phyloP scores from a whole-genome alignment of 2,113 vertebrate species.

The Paratilapia polleni region DNA sequence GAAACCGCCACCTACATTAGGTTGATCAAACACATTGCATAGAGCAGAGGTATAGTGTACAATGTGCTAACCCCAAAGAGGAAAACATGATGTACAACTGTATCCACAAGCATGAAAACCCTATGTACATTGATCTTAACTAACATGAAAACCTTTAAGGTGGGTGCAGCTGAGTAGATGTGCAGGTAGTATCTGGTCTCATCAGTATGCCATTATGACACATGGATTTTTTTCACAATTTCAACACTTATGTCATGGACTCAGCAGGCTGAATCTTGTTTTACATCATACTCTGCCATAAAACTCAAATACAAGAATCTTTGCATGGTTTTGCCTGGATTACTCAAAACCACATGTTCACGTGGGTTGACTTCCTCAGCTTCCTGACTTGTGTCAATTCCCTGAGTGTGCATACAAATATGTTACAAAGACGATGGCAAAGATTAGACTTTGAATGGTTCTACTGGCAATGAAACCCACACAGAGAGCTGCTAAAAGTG shows the following conservation, averaged over 20 bases:
- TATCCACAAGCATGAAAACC: not conserved
- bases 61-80: not conserved
- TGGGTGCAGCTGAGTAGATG: not conserved
- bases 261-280: slow-evolving; percentile 13
- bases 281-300: not conserved
- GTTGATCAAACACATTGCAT: not conserved
- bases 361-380: slow-evolving; percentile 47
- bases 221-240: not conserved
- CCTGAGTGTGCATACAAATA: slow-evolving; percentile 24
- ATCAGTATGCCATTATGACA: not conserved
- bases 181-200: not conserved
- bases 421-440: not conserved
- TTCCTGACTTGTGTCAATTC: slow-evolving; percentile 27
- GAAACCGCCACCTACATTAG: not conserved
- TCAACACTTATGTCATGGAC: not conserved
- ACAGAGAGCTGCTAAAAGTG: slow-evolving; percentile 44
- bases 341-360: slow-evolving; percentile 22
- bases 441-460: slow-evolving; percentile 32
- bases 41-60: not conserved
- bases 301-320: not conserved
- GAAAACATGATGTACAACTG: not conserved
- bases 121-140: not conserved
- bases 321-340: not conserved
- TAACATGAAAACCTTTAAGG: not conserved
- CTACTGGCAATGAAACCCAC: slow-evolving; percentile 18